phyloP scores from a whole-genome alignment of 2,888 invertebrate species.

The Buathra laborator region DNA sequence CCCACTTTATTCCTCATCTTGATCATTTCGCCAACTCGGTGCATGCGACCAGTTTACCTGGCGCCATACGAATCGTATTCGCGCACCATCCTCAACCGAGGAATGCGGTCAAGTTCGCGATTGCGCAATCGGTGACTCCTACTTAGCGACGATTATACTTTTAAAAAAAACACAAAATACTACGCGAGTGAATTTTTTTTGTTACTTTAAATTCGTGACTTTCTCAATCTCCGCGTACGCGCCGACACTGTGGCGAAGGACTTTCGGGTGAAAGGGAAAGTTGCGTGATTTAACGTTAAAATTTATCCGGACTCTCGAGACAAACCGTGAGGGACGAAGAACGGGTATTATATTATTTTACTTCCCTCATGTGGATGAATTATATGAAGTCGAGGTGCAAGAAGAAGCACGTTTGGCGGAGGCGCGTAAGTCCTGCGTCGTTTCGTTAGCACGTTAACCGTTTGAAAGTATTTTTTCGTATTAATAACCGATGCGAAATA shows the following conservation, averaged over 20 bases:
- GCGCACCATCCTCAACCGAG: slow-evolving; percentile 32
- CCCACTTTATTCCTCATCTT: not conserved
- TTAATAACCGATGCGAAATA: no score
- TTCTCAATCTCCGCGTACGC: not conserved
- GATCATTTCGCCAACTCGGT: not conserved
- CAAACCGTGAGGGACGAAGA: not conserved
- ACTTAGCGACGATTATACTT: not conserved
- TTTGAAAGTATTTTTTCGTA: no score
- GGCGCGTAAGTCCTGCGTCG: slow-evolving; percentile 75
- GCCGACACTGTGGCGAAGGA: not conserved
- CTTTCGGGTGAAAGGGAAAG: slow-evolving; percentile 18
- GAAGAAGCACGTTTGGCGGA: slow-evolving; percentile 78
- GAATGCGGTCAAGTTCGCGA: slow-evolving; percentile 64
- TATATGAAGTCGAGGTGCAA: slow-evolving; percentile 84
- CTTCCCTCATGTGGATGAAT: slow-evolving; percentile 87
- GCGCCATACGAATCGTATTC: slow-evolving; percentile 23
- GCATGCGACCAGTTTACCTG: slow-evolving; percentile 1
- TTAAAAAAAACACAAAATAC: not conserved
- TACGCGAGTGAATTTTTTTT: not conserved
- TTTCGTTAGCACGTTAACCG: no score
- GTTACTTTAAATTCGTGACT: not conserved
- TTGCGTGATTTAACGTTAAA: not conserved
- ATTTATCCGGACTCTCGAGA: not conserved
- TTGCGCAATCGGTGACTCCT: slow-evolving; percentile 35
- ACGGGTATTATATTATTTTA: slow-evolving; percentile 64